These are phyloP conservation scores for Aptenodytes forsteri DNA, from an alignment of 2,113 vertebrate species.

Conservation along the genomic window DNA sequence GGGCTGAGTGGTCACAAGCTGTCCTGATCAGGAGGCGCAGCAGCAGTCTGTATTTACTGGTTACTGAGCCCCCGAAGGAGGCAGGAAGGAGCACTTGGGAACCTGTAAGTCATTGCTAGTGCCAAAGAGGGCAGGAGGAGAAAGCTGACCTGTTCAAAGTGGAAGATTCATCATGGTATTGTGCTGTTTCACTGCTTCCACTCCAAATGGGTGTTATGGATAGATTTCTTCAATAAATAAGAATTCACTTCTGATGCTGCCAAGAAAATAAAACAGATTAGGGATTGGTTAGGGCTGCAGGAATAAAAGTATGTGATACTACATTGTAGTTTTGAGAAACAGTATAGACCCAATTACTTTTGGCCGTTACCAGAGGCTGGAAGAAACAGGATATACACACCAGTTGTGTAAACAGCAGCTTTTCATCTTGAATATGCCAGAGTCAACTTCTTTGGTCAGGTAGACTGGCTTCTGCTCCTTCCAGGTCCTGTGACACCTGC, in stretches of 20 bases:
- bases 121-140: neutral
- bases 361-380: rapidly evolving
- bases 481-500: neutral
- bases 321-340: neutral
- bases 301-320: neutral
- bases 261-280: neutral
- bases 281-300: neutral
- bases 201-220: neutral
- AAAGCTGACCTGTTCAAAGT: neutral
- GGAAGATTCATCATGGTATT: neutral
- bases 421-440: neutral
- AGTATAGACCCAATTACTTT: neutral
- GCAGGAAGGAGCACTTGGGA: neutral
- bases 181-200: neutral
- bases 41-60: neutral
- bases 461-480: neutral
- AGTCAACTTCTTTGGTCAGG: neutral
- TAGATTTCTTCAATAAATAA: neutral
- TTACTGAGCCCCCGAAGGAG: neutral
- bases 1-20: neutral
- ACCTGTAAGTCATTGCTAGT: neutral
- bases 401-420: neutral
- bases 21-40: neutral
- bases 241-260: neutral
- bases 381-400: neutral